A percentile compares a stretch with the other conserved stretches of the same genome.
These are phyloP conservation scores for Acomys russatus DNA, from an alignment of 2,797 vertebrate species.

Conservation along the genomic window DNA sequence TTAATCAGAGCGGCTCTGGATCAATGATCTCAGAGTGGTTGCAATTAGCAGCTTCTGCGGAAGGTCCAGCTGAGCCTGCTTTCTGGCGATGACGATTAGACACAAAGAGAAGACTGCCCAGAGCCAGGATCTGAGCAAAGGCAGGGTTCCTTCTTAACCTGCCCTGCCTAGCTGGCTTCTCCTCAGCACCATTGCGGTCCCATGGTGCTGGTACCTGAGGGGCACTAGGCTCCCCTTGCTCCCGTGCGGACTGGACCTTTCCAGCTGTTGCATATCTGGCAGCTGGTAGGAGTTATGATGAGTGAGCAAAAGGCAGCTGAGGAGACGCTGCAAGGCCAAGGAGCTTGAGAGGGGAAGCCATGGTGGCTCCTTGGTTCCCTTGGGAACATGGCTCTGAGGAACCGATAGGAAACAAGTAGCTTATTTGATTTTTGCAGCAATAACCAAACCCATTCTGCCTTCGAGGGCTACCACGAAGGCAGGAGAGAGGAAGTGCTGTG, in stretches of 20 bases:
- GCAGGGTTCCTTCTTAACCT: neutral
- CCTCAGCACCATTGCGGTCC: too few species aligned
- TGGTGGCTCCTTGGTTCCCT: neutral
- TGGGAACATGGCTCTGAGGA: fast-evolving
- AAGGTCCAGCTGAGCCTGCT: constrained; percentile 66
- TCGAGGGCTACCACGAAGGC: neutral
- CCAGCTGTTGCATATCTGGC: fast-evolving
- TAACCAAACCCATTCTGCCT: neutral
- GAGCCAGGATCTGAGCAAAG: neutral
- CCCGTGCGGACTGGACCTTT: fast-evolving
- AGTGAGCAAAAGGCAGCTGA: neutral
- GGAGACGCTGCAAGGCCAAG: neutral
- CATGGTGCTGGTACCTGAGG: neutral
- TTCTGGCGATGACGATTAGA: constrained; percentile 30
- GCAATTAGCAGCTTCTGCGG: constrained; percentile 71
- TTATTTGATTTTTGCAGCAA: neutral
- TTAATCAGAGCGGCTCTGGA: constrained; percentile 76
- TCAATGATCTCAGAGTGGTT: constrained; percentile 58
- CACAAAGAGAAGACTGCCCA: neutral
- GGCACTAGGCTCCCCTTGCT: neutral
- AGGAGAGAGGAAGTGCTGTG: neutral
- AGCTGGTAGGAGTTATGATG: neutral
- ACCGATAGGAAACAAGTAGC: neutral
- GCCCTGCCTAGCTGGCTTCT: neutral
- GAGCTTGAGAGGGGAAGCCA: neutral